phyloP scores from a whole-genome alignment of 2,888 invertebrate genomes.

The Tinea trinotella region DNA sequence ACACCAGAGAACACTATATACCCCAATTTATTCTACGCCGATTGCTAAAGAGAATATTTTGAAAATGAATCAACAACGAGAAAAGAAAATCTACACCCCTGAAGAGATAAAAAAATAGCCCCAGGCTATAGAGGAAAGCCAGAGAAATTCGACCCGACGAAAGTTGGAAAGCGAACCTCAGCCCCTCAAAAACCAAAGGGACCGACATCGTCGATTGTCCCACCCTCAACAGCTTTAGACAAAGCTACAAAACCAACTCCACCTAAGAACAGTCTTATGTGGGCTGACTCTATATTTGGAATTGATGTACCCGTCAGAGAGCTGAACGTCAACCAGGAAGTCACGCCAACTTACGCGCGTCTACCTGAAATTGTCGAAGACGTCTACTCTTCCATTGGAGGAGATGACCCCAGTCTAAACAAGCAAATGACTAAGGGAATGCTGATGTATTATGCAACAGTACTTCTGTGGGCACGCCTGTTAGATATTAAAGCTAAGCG shows the following conservation, averaged over 20 bases:
- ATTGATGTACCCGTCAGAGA: slow-evolving; percentile 26
- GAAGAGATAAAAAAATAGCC: slow-evolving; percentile 23
- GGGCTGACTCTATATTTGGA: slow-evolving; percentile 28
- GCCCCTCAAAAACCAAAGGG: background rate
- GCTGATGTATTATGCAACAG: slow-evolving; percentile 26
- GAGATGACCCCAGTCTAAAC: slow-evolving; percentile 27
- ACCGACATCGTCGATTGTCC: slow-evolving; percentile 14
- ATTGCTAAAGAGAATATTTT: slow-evolving; percentile 21
- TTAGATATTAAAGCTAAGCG: slow-evolving; percentile 28
- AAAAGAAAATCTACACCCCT: slow-evolving; percentile 21
- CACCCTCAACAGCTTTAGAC: slow-evolving; percentile 20
- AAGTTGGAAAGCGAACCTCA: slow-evolving; percentile 20
- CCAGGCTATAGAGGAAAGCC: slow-evolving; percentile 23
- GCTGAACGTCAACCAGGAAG: slow-evolving; percentile 26
- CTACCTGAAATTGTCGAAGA: slow-evolving; percentile 26
- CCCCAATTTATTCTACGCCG: slow-evolving; percentile 19
- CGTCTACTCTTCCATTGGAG: slow-evolving; percentile 25
- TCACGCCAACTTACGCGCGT: slow-evolving; percentile 24
- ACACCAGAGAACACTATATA: slow-evolving; percentile 20
- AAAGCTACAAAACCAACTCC: slow-evolving; percentile 21
- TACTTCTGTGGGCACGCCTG: slow-evolving; percentile 25
- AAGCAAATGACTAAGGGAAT: slow-evolving; percentile 26
- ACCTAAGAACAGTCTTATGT: slow-evolving; percentile 22
- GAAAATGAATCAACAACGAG: slow-evolving; percentile 9
- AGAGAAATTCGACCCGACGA: slow-evolving; percentile 24